Base-by-base conservation (phyloP, 2,113 vertebrate genomes). In the Oncorhynchus kisutch region DNA sequence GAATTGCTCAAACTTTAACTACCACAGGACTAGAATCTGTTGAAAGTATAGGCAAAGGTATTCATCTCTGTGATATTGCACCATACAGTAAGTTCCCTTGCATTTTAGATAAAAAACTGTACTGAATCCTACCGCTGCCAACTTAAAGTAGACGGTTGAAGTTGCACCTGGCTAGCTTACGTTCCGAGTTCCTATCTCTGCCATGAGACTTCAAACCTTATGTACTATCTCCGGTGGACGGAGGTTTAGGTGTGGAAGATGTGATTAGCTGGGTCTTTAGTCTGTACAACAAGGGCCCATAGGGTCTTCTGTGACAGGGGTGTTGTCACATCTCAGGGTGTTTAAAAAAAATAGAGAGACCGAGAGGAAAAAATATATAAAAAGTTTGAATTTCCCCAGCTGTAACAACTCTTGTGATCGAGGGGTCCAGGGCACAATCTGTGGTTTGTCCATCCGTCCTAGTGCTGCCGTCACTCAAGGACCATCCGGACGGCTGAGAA, bases 391-490 rank as follows among this genome's bases (percentile, higher is more conserved):
- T 67, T 83, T 54, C 81, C 78, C 81, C 91, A 91, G 89, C 86
- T 92, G 86, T 79, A 79, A 87, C 71, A 89, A 81, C 86, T 88
- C 62, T 54, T 59, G 24, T 81, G 80, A 79, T 72, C 5, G 70
- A 77, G 70, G 14, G 64, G 73, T 66, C 75, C 60, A 77, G 67
- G 57, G 59, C 24, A 86, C 77, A 74, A 87, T 87, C 73, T 81
- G 77, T 16, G 54, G 31, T 3, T 8, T 80, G 64, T 81, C 78
- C 51, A 73, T 79, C n/a, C 59, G 29, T 81, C 76, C 29, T 62
- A 66, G 65, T 29, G 49, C 77, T 51, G 72, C 80, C 71, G 75
- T 85, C 75, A 78, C 78, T 86, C 78, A 85, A 73, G 80, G 59
- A 83, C 66, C 67, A 72, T 7, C 51, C 12, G 13, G 73, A 71